phyloP scores from a whole-genome alignment of 2,888 invertebrate genomes.

The Agapostemon virescens region DNA sequence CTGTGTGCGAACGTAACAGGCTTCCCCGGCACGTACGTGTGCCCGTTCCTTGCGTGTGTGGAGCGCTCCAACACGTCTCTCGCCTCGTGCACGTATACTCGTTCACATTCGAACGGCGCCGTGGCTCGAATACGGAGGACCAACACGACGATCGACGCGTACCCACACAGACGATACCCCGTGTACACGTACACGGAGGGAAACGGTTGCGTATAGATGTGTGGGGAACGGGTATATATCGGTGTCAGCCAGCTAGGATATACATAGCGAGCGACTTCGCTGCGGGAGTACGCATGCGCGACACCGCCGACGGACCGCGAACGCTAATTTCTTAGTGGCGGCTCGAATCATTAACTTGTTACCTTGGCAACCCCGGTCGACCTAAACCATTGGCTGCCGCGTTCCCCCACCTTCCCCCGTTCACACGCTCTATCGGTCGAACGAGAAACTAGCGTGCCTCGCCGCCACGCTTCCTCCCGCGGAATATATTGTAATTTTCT shows the following conservation, averaged over 20 bases:
- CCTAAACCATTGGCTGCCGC: conserved; percentile 77
- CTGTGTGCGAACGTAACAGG: conserved; percentile 19
- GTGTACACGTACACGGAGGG: neutral
- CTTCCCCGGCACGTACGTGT: neutral
- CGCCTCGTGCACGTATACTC: neutral
- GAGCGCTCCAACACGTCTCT: neutral
- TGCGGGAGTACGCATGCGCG: conserved; percentile 52
- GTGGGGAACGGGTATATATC: conserved; percentile 23
- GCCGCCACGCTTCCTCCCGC: conserved; percentile 44
- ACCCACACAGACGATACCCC: neutral
- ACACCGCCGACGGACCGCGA: conserved; percentile 54
- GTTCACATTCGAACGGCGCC: neutral
- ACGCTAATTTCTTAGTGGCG: conserved; percentile 79
- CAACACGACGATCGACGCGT: neutral
- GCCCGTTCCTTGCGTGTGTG: neutral
- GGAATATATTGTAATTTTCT: conserved; percentile 57
- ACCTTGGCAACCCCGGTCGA: conserved; percentile 78
- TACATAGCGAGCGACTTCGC: conserved; percentile 35
- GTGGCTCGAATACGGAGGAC: neutral
- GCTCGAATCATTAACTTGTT: conserved; percentile 81
- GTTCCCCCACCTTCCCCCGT: conserved; percentile 65
- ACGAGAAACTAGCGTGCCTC: conserved; percentile 60
- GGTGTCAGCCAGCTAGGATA: conserved; percentile 16
- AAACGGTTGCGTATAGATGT: conserved; percentile 14
- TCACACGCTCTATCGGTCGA: conserved; percentile 62